phyloP scores from a whole-genome alignment of 1,140 invertebrate species.

The Anoplolepis gracilipes region DNA sequence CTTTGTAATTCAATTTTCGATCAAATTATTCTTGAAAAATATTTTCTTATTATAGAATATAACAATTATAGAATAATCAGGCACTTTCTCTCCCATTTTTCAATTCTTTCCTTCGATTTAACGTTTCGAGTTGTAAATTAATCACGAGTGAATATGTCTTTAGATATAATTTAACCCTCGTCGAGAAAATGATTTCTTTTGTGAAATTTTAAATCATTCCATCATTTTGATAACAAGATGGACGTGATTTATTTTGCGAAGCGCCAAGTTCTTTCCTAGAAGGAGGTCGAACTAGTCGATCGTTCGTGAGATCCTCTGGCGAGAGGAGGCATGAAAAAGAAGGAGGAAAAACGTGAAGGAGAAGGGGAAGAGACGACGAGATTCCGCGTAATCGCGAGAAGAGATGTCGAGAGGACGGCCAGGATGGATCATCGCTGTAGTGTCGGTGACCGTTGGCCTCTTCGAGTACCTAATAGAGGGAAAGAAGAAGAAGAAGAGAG shows the following conservation, averaged over 20 bases:
- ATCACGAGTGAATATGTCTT: neutral
- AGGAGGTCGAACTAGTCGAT: constrained; percentile 10
- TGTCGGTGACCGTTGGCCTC: constrained; percentile 82
- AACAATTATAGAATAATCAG: neutral
- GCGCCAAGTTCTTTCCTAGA: neutral
- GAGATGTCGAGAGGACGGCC: constrained; percentile 47
- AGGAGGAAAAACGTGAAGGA: constrained; percentile 34
- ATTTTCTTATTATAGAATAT: too few species aligned
- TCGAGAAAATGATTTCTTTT: neutral
- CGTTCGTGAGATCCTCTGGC: constrained; percentile 18
- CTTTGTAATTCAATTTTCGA: neutral
- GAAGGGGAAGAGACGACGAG: constrained; percentile 35
- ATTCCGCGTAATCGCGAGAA: constrained; percentile 68
- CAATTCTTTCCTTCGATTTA: neutral
- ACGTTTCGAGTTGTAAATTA: neutral
- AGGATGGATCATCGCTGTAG: constrained; percentile 69
- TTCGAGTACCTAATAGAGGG: constrained; percentile 69
- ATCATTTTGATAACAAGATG: neutral
- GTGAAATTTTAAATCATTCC: too few species aligned
- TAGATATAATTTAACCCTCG: neutral
- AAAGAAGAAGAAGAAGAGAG: constrained; percentile 33
- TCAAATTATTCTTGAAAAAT: neutral
- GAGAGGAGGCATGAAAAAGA: constrained; percentile 55
- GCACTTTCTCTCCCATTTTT: neutral
- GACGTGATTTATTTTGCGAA: neutral